A percentile compares a stretch with the other conserved stretches of the same genome.
Evolutionary conservation across 2,113 vertebrate genomes (phyloP).

Genomic region (Polyodon spathula): DNA sequence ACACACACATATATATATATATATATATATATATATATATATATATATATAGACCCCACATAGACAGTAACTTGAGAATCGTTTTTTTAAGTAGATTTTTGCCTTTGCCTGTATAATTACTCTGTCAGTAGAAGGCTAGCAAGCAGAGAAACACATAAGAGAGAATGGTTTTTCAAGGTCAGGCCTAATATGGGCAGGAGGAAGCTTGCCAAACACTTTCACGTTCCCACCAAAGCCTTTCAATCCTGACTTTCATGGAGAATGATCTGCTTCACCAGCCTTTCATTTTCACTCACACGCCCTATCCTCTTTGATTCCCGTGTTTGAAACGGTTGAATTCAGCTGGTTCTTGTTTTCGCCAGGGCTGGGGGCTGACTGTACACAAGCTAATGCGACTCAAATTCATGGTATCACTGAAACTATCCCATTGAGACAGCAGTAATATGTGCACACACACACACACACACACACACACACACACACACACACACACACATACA

Average conservation of each 20-base stretch:
- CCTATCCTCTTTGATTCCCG: not conserved
- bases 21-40: too few relatives aligned
- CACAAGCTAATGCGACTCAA: not conserved
- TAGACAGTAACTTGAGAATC: too few relatives aligned
- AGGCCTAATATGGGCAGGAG: constrained; percentile 9
- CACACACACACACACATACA: too few relatives aligned
- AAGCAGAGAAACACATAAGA: not conserved
- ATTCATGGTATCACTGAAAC: too few relatives aligned
- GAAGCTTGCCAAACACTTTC: not conserved
- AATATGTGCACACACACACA: too few relatives aligned
- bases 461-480: too few relatives aligned
- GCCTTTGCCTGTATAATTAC: too few relatives aligned
- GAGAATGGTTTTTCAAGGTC: constrained; percentile 1
- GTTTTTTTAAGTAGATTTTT: too few relatives aligned
- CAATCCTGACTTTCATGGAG: not conserved
- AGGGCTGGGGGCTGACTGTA: not conserved
- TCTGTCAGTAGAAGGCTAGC: not conserved
- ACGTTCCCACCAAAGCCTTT: constrained; percentile 4
- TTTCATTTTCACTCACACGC: not conserved
- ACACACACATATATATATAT: too few relatives aligned
- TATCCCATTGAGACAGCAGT: too few relatives aligned
- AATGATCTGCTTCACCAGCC: constrained; percentile 11
- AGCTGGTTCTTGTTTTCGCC: constrained; percentile 8
- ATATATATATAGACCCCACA: too few relatives aligned
- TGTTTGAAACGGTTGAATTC: constrained; percentile 14